Conservation (phyloP, 2,113 vertebrate species). For the Sceloporus tristichus region DNA sequence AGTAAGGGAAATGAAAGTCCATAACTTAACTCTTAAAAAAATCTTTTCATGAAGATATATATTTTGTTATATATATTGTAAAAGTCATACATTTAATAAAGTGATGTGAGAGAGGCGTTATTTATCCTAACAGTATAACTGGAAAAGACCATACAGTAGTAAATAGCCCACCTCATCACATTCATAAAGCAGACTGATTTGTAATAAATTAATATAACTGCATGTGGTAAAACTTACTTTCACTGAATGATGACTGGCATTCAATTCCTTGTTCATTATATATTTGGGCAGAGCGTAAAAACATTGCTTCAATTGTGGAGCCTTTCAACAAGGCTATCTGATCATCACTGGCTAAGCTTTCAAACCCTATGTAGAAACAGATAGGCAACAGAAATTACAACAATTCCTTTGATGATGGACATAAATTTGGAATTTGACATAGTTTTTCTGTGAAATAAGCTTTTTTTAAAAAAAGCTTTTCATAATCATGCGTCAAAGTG, state of each 20-base stretch:
- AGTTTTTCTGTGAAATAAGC: neutral
- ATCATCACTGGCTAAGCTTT: constrained; percentile 88
- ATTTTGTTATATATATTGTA: constrained; percentile 32
- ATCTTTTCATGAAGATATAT: neutral
- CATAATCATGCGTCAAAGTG: neutral
- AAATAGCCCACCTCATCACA: neutral
- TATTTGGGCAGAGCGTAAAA: constrained; percentile 88
- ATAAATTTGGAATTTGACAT: constrained; percentile 1
- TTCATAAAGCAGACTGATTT: neutral
- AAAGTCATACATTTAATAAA: neutral
- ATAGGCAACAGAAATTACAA: neutral
- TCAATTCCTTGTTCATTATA: constrained; percentile 81
- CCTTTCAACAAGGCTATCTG: constrained; percentile 87
- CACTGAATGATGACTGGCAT: constrained; percentile 72
- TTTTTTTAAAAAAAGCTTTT: neutral
- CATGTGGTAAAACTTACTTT: constrained; percentile 77
- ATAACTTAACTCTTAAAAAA: constrained; percentile 23
- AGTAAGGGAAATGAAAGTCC: constrained; percentile 55
- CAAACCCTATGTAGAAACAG: constrained; percentile 83
- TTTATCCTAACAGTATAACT: neutral
- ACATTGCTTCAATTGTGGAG: constrained; percentile 92
- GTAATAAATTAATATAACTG: neutral
- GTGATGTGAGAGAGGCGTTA: neutral
- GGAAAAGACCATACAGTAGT: neutral
- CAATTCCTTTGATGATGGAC: neutral